Evolutionary conservation across 2,888 invertebrate genomes (phyloP), one percentile per base, ranked within the genome.

Genomic region (Eupithecia vulgata): DNA sequence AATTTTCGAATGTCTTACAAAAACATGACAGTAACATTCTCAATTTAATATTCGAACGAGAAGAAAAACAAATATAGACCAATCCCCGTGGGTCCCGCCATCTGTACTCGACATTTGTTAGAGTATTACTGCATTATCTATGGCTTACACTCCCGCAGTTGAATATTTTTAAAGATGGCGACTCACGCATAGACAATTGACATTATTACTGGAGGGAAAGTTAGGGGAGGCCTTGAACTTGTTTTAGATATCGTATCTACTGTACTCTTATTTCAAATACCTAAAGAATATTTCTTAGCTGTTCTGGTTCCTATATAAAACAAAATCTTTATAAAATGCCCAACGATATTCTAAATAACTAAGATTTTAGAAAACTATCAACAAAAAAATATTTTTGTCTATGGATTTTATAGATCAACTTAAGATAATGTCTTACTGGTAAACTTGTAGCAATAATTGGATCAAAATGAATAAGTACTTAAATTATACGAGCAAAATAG

Each of bases 81-180:
- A 82, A 89, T 88, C 90, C 89, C 90, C 89, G 89, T 90, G 89
- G 88, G 84, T 82, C 82, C 68, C 61, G 81, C 83, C 90, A 90
- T 88, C 82, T 89, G 90, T 62, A 78, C 13, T 25, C 80, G 76
- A 83, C 88, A 89, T 84, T 87, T 87, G 85, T 86, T 87, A 79
- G 80, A 80, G 81, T 82, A 84, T 82, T 83, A 83, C 75, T 81
- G 77, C 79, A 82, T 81, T 81, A 82, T 81, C 84, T 84, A 80
- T 82, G 83, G 76, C 61, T 59, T 74, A 75, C 79, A 73, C 78
- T 77, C 79, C 80, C 80, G 78, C 79, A 74, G 79, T 80, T 79
- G 74, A 76, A 84, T 85, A 84, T 85, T 84, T 84, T 82, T 79
- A 83, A 83, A 84, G 79, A 85, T 85, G 85, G 82, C 87, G 81